phyloP scores from a whole-genome alignment of 2,888 invertebrate genomes.

The Dascillus cervinus region DNA sequence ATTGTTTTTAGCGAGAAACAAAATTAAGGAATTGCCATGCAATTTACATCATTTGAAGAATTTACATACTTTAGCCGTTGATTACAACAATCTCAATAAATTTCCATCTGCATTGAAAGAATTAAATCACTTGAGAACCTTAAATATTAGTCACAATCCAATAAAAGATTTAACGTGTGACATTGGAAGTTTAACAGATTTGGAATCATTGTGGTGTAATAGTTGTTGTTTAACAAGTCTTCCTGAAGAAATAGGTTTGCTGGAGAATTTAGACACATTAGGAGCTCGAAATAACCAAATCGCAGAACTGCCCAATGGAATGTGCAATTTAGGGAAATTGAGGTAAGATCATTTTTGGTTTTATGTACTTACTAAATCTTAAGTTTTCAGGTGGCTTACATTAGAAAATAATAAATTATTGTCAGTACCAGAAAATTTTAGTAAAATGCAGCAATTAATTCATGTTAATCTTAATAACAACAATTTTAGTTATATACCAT shows the following conservation, averaged over 20 bases:
- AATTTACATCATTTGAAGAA: conserved; percentile 48
- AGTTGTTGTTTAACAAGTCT: conserved; percentile 48
- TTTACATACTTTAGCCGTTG: conserved; percentile 55
- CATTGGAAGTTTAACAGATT: conserved; percentile 50
- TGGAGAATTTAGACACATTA: conserved; percentile 54
- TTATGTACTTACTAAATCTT: too few relatives aligned
- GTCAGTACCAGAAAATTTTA: conserved; percentile 47
- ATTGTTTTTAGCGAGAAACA: conserved; percentile 58
- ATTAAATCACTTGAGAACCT: conserved; percentile 50
- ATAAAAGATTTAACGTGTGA: conserved; percentile 50
- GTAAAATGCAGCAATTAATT: conserved; percentile 47
- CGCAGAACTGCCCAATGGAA: conserved; percentile 48
- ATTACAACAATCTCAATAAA: conserved; percentile 55
- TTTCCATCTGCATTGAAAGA: conserved; percentile 55
- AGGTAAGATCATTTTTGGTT: too few relatives aligned
- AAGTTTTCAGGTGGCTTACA: conserved; percentile 56
- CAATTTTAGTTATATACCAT: conserved; percentile 47
- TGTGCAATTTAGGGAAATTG: conserved; percentile 50
- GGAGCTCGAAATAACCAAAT: conserved; percentile 60
- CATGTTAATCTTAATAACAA: conserved; percentile 59
- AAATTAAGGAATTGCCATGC: conserved; percentile 47
- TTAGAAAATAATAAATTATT: conserved; percentile 54
- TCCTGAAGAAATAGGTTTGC: conserved; percentile 54
- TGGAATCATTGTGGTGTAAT: conserved; percentile 64
- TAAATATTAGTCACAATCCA: conserved; percentile 62